Evolutionary conservation across 2,113 vertebrate genomes (phyloP), one percentile per base, ranked within the genome.

Genomic region (Eolophus roseicapilla): DNA sequence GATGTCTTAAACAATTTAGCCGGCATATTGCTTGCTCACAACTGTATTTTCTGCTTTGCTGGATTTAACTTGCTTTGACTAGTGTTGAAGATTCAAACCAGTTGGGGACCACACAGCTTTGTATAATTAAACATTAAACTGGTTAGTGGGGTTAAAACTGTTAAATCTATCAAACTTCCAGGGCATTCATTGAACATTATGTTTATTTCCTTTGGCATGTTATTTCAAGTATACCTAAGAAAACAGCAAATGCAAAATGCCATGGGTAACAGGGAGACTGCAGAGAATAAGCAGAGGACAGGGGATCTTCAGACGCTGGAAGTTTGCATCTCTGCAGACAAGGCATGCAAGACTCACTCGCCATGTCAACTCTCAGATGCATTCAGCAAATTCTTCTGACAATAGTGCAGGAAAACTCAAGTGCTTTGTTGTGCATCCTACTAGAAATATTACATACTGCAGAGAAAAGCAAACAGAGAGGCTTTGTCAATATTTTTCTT

Each of bases 311-410:
- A 79, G 57, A 60, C 2, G 4, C 80, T 65, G 69, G 11, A 65
- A 82, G 92, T 96, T 87, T 95, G 91, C 78, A 70, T 96, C 92
- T 92, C 89, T 80, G 95, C 93, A 95, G 84, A 88, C 88, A 52
- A 64, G 92, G 73, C 90, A n/a, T 49, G 85, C 46, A 88, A 95
- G 77, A 95, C 90, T 93, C 95, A 94, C 93, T 76, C 62, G 88
- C 92, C 88, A 5, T 64, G 95, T 93, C 92, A 96, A 35, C 57
- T 63, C 93, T 49, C 75, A 31, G 71, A 92, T 89, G 86, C 92
- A 70, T 96, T 93, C 93, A 94, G 88, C 95, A 96, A 91, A 96
- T 97, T 92, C 95, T 95, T 95, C 68, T 96, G 93, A 96, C 96
- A 96, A 64, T 37, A 49, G 94, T 88, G 92, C 75, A 94, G 86